Evolutionary conservation across 2,888 invertebrate species (phyloP), one percentile per base, ranked within the genome.

Genomic region (Drosophila paracracens): DNA sequence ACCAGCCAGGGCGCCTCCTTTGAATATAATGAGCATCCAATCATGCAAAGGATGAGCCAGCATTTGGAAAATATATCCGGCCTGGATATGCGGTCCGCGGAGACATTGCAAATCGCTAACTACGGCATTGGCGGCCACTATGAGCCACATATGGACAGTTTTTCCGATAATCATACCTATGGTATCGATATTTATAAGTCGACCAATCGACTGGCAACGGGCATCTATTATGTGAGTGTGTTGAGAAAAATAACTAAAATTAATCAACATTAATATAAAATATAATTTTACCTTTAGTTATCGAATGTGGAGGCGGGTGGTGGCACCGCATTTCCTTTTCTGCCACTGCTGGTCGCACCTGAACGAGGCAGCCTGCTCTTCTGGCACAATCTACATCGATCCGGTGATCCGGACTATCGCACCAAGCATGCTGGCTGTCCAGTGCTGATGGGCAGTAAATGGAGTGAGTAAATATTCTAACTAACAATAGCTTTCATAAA

Each of bases 221-320:
- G 98, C 73, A 94, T 99, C 40, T 98, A 97, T 93, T 99, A 99
- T 93, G 98, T 99, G 94, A 96, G 98, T 96, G 1, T 5, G 8
- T 10, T 21, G 16, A 43, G 2, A 4, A 5, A 57, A 31, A 21
- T 25, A 21, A 2, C 16, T 10, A 18, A 16, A 43, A 5, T 29
- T 4, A 31, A 10, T 16, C 33, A 8, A 25, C 2, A 46, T 25
- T 21, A 21, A 21, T 7, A 18, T 4, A 27, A 31, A 2, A 21
- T 5, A 38, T 6, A 0, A 16, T 29, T 21, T 40, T 31, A 4
- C 10, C 10, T 10, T 5, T 10, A 99, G 98, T 97, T 99, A 96
- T 97, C 97, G 63, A 98, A 99, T 92, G 99, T 99, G n/a, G 96
- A 97, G 46, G 98, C 98, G 91, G 99, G 99, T 2, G 99, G 99